Base-by-base conservation (phyloP, 2,888 invertebrate species). In the Pristionchus fissidentatus region DNA sequence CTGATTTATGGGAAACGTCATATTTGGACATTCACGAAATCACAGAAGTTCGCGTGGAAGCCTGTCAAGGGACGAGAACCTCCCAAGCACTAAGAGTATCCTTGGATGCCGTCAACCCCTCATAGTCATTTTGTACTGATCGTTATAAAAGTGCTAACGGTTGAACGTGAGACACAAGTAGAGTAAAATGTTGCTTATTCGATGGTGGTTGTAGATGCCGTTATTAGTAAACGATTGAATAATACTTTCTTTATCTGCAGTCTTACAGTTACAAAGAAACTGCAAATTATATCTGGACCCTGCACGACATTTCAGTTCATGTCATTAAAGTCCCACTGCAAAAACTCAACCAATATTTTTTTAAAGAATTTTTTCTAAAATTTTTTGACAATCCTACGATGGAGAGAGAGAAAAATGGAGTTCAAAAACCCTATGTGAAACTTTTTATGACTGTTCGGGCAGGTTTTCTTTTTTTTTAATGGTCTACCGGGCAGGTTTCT, bases 41-140 rank as follows among this genome's bases (percentile, higher is more conserved):
- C 86, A 26, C 89, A 91, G 88, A 92, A 92, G 87, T 90, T 91
- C 87, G 86, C 90, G 49, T 92, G 87, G 87, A 88, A 89, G 85
- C 87, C 89, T 8, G 89, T 90, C 83, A 90, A 91, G 86, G 92
- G 92, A 84, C 86, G 89, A 84, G 82, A 82, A 70, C 82, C 82
- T 49, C 82, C 82, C 15, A 80, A 80, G 80, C 57, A 57, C 19
- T 80, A 35, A 80, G 29, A 60, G 26, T 29, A 77, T 52, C 52
- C 13, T 13, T 29, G 35, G 38, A 22, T 38, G 22, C 38, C 38
- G 38, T n/a, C n/a, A 35, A 78, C 78, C 32, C 46, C 52, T 66
- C 22, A 26, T 75, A 75, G 46, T 75, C 75, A 22, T 41, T 73
- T 22, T 32, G 70, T 78, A 52, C 46, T 46, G 15, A 49, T 75